Conservation (phyloP, 2,888 invertebrate species). For the Resseliella maxima region DNA sequence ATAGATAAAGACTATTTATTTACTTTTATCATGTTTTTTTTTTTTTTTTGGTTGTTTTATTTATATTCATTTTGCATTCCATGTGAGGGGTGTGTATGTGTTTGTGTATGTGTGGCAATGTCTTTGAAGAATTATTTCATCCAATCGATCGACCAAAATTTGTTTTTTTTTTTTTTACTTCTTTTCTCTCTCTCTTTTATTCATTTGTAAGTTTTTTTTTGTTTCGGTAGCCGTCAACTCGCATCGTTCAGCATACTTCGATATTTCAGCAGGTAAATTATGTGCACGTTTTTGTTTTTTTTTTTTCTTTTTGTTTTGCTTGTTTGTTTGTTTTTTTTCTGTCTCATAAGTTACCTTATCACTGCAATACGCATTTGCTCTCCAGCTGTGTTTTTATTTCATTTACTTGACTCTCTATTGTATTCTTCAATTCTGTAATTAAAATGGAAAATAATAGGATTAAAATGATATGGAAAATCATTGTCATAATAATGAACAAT, state of each 20-base stretch:
- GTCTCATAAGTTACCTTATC: conserved; percentile 68
- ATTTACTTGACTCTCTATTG: conserved; percentile 96
- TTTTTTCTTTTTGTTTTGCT: background rate
- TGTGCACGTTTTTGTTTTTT: background rate
- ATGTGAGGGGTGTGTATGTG: background rate
- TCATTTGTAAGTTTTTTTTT: background rate
- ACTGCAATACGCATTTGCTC: conserved; percentile 96
- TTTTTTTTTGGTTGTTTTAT: background rate
- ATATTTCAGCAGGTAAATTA: background rate
- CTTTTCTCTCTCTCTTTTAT: too few species aligned
- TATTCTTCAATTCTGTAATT: conserved; percentile 94
- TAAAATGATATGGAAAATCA: conserved; percentile 56
- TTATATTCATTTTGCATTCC: background rate
- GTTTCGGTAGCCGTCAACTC: conserved; percentile 1
- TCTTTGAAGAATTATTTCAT: background rate
- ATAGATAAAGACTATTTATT: conserved; percentile 54
- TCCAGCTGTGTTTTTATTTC: conserved; percentile 96
- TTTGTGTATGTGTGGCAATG: background rate
- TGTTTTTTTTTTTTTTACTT: background rate
- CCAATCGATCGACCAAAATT: conserved; percentile 39
- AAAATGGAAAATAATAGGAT: conserved; percentile 61
- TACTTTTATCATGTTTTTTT: background rate
- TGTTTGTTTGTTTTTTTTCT: background rate
- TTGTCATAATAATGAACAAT: conserved; percentile 16
- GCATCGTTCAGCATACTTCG: conserved; percentile 15